Evolutionary conservation across 1,140 invertebrate genomes (phyloP).

Genomic region (Phymorhynchus buccinoides): DNA sequence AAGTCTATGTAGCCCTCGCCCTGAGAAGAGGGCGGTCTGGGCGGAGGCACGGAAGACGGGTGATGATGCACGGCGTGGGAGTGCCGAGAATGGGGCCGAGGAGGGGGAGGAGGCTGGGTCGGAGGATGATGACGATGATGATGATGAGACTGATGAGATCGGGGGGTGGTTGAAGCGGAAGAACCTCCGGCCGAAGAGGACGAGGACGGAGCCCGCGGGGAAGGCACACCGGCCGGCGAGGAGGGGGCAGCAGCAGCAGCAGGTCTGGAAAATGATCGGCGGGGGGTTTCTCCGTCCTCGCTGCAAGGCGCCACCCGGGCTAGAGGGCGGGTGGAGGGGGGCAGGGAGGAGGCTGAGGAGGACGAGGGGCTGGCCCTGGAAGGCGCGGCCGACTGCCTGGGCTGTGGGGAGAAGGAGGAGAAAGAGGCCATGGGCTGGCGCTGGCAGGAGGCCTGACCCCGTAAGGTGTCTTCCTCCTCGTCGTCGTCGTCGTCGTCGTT

Average conservation of each 20-base stretch:
- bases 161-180: not conserved
- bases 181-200: not conserved
- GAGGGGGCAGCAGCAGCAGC: too few species aligned
- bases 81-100: not conserved
- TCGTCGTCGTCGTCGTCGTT: not conserved
- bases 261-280: too few species aligned
- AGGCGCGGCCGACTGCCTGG: not conserved
- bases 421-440: conserved; percentile 15
- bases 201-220: not conserved
- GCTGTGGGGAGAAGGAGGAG: conserved; percentile 7
- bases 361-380: not conserved
- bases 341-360: not conserved
- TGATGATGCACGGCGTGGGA: not conserved
- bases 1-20: conserved; percentile 22
- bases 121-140: not conserved
- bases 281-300: too few species aligned
- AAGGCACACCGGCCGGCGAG: not conserved
- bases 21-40: not conserved
- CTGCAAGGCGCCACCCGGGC: not conserved
- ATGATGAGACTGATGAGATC: not conserved
- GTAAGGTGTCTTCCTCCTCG: too few species aligned
- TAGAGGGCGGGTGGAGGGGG: not conserved
- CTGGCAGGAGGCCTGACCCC: not conserved
- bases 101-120: not conserved
- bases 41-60: not conserved